Conservation (phyloP, 2,797 vertebrate species). For the Capromys pilorides region DNA sequence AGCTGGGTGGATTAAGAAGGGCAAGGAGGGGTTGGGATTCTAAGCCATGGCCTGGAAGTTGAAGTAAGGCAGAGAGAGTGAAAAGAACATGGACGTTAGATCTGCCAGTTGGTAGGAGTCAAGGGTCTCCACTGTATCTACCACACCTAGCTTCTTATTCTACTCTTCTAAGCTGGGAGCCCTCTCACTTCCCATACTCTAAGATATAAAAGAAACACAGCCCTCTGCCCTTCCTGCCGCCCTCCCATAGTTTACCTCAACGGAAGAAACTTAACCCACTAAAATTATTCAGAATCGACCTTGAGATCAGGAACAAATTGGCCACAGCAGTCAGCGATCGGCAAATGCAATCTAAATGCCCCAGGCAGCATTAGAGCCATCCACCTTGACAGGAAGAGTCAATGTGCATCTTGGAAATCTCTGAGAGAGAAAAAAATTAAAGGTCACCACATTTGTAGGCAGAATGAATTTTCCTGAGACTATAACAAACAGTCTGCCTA, state of each 20-base stretch:
- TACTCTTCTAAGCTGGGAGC: not conserved
- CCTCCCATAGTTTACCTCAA: constrained; percentile 7
- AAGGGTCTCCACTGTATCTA: not conserved
- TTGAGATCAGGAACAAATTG: constrained; percentile 75
- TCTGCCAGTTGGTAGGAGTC: fast-evolving
- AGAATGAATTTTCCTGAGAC: constrained; percentile 71
- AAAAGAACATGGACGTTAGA: not conserved
- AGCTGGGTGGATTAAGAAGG: not conserved
- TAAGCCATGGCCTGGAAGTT: not conserved
- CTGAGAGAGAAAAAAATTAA: constrained; percentile 64
- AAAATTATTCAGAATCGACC: constrained; percentile 76
- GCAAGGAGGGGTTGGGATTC: not conserved
- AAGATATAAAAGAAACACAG: constrained; percentile 9
- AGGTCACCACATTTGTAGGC: constrained; percentile 77
- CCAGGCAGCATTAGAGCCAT: constrained; percentile 46
- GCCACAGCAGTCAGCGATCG: constrained; percentile 43
- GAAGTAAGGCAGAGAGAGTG: not conserved
- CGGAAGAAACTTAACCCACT: constrained; percentile 57
- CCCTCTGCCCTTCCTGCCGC: not conserved
- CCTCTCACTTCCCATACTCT: constrained; percentile 20
- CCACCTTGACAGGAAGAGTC: constrained; percentile 63
- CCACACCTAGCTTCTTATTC: not conserved
- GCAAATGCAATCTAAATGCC: constrained; percentile 68
- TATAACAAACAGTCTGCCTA: constrained; percentile 53
- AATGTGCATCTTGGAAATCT: constrained; percentile 71